These are phyloP conservation scores for Ophonus ardosiacus DNA, from an alignment of 2,888 invertebrate genomes.

Conservation along the genomic window DNA sequence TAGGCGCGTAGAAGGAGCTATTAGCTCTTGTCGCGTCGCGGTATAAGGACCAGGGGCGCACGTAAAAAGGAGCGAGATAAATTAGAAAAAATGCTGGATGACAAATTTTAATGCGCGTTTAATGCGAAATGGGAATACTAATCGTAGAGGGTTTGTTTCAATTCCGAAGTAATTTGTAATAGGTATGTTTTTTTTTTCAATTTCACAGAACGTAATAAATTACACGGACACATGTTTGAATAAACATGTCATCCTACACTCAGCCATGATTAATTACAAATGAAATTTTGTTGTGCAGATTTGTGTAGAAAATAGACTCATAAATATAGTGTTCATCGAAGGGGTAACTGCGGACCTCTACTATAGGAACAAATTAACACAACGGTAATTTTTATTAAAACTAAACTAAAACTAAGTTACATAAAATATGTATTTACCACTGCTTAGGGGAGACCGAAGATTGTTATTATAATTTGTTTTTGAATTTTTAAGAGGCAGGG, in stretches of 20 bases:
- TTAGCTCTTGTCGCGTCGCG: neutral
- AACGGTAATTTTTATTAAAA: too few species aligned
- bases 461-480: too few species aligned
- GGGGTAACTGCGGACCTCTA: too few species aligned
- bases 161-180: neutral
- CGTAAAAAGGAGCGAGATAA: neutral
- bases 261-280: neutral
- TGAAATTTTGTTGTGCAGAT: neutral
- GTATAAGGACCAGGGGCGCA: neutral
- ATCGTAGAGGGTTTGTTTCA: neutral
- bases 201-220: neutral
- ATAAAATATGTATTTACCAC: too few species aligned
- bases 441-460: too few species aligned
- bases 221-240: neutral
- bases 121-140: neutral
- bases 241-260: neutral
- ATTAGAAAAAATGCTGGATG: neutral
- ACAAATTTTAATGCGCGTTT: neutral
- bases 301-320: too few species aligned
- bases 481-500: too few species aligned
- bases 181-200: neutral
- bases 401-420: too few species aligned
- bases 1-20: neutral
- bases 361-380: too few species aligned
- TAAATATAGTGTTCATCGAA: too few species aligned